Percentiles rank a stretch among this genome's conserved stretches.
phyloP scores from a whole-genome alignment of 2,113 vertebrate genomes.

The Macheiramphus alcinus region DNA sequence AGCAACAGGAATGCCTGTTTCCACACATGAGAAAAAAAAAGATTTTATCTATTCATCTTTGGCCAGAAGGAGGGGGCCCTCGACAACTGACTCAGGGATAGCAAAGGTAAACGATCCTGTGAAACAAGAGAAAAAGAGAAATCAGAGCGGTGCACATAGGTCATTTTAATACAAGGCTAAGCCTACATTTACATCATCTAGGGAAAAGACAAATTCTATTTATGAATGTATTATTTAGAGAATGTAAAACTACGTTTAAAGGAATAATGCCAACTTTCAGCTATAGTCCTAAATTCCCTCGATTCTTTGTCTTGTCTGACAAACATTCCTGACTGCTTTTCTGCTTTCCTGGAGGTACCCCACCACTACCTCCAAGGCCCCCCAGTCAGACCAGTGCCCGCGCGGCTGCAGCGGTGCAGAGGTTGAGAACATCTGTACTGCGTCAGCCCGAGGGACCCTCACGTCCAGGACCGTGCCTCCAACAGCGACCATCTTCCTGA shows the following conservation, averaged over 20 bases:
- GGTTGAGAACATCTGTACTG: background rate
- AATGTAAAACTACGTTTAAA: background rate
- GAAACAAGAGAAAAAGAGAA: background rate
- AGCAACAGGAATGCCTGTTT: background rate
- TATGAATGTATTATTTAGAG: background rate
- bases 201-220: background rate
- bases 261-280: background rate
- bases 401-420: background rate
- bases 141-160: background rate
- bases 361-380: background rate
- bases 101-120: background rate
- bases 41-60: background rate
- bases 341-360: background rate
- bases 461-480: background rate
- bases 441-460: background rate
- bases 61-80: background rate
- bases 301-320: background rate
- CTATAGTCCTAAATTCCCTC: background rate
- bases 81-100: background rate
- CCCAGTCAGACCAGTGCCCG: background rate
- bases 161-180: background rate
- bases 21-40: background rate
- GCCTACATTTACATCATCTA: background rate
- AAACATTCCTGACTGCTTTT: background rate
- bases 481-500: background rate